Base-by-base conservation (phyloP, 1,140 invertebrate genomes). In the Heliconius congener region DNA sequence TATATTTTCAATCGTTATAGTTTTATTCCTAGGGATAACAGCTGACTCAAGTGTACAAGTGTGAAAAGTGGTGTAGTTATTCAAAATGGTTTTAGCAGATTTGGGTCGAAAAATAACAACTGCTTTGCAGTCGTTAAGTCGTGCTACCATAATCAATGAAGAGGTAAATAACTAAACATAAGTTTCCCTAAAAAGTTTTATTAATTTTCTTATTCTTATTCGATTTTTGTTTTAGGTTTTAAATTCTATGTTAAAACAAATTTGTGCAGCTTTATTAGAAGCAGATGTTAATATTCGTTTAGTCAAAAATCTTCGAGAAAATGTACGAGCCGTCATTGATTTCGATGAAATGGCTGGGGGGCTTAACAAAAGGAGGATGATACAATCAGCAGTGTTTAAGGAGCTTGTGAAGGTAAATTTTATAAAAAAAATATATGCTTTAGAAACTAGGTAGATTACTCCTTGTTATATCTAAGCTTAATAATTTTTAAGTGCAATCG, bases 261-360 rank as follows among this genome's bases (percentile, higher is more conserved):
- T 99, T 90, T 99, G 99, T 91, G 97, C 97, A 76, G 99, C 99
- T 34, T 95, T 99, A 78, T 95, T 99, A 42, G 99, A 99, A 96
- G 98, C 99, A 87, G 99, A 99, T 97, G 99, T 99, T 37, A 99
- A 99, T 95, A 99, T 99, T 85, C 96, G 97, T 87, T 95, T 99
- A 81, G 99, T 99, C 0, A 99, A 99, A 95, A 97, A 98, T 93
- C 95, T 99, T 16, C 96, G 99, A 83, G 98, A 99, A 96, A 99
- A 99, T 99, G 99, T 99, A n/a, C 96, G 98, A 73, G 96, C 97
- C 71, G 98, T 99, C 78, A 99, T 99, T 95, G 98, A 99, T 95
- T 99, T 99, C 95, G 99, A 99, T 91, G 99, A 99, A 91, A 99
- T 99, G 99, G 99, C 99, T 90, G 99, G 98, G 73, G 99, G 99